Conservation (phyloP, 2,888 invertebrate species). For the Alviniconcha strummeri region DNA sequence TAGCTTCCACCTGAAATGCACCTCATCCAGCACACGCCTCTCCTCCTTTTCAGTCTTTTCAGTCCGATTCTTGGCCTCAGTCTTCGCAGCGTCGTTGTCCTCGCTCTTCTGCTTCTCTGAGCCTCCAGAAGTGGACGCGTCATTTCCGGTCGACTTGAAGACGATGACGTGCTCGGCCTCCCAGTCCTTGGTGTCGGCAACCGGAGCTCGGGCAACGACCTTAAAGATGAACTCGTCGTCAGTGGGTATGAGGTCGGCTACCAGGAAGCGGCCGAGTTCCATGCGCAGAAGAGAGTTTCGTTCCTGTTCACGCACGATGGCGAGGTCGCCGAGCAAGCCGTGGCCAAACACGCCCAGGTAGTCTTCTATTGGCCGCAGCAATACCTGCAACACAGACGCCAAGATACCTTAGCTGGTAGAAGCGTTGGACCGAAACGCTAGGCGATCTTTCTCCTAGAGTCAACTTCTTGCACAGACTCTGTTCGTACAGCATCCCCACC, state of each 20-base stretch:
- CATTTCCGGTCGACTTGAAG: not conserved
- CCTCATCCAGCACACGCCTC: not conserved
- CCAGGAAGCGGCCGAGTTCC: constrained; percentile 24
- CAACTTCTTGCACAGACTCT: too few species aligned
- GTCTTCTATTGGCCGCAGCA: constrained; percentile 26
- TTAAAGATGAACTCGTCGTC: constrained; percentile 20
- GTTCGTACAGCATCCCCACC: too few species aligned
- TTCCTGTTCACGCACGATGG: constrained; percentile 13
- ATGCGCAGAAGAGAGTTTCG: constrained; percentile 19
- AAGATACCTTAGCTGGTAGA: not conserved
- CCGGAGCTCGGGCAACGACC: constrained; percentile 3
- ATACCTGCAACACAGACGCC: not conserved
- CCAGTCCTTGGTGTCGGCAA: constrained; percentile 27
- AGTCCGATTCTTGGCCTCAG: not conserved
- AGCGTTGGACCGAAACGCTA: too few species aligned
- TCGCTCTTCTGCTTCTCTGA: not conserved
- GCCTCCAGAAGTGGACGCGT: not conserved
- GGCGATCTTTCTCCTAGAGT: too few species aligned
- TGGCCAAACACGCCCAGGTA: constrained; percentile 22
- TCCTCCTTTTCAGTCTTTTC: not conserved
- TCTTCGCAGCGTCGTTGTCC: not conserved
- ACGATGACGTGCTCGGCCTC: constrained; percentile 4
- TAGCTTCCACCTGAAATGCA: not conserved
- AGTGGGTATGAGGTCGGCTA: constrained; percentile 29
- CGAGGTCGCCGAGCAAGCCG: constrained; percentile 19